These are phyloP conservation scores for Drosophila tani DNA, from an alignment of 1,140 invertebrate genomes.

Conservation along the genomic window DNA sequence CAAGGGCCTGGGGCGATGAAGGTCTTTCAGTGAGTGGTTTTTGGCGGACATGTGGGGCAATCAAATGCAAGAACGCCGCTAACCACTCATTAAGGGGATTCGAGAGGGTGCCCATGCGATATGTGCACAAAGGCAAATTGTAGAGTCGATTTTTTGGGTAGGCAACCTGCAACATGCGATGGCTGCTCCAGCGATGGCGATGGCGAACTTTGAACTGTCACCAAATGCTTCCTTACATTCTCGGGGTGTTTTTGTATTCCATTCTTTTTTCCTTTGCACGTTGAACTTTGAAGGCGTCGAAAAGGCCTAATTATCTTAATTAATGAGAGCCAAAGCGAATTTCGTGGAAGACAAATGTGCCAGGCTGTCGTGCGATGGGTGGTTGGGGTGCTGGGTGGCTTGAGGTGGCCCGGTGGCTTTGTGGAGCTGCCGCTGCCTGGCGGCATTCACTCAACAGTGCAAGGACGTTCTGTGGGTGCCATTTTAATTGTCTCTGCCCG, in stretches of 20 bases:
- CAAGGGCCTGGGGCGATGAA: background rate
- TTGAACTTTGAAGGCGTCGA: constrained; percentile 81
- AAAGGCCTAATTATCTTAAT: constrained; percentile 84
- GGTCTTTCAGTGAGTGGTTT: constrained; percentile 24
- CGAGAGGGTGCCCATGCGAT: constrained; percentile 43
- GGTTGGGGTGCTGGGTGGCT: constrained; percentile 7
- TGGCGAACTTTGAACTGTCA: constrained; percentile 62
- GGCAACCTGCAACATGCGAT: constrained; percentile 35
- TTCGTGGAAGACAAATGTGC: constrained; percentile 81
- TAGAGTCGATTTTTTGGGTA: constrained; percentile 22
- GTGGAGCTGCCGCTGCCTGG: constrained; percentile 38
- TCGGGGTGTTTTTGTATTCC: constrained; percentile 28
- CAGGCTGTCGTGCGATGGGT: constrained; percentile 36
- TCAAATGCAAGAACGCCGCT: constrained; percentile 44
- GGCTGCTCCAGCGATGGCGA: constrained; percentile 2
- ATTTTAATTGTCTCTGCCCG: constrained; percentile 76
- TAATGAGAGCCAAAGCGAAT: constrained; percentile 81
- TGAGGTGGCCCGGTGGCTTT: constrained; percentile 27
- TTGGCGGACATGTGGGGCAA: constrained; percentile 32
- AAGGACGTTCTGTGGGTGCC: constrained; percentile 78
- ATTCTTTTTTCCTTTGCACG: constrained; percentile 41
- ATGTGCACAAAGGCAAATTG: constrained; percentile 46
- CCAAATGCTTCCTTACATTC: constrained; percentile 25
- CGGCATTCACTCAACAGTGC: constrained; percentile 67
- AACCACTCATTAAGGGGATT: constrained; percentile 67